phyloP scores from a whole-genome alignment of 2,888 invertebrate genomes.

The Ectropis crepuscularia region DNA sequence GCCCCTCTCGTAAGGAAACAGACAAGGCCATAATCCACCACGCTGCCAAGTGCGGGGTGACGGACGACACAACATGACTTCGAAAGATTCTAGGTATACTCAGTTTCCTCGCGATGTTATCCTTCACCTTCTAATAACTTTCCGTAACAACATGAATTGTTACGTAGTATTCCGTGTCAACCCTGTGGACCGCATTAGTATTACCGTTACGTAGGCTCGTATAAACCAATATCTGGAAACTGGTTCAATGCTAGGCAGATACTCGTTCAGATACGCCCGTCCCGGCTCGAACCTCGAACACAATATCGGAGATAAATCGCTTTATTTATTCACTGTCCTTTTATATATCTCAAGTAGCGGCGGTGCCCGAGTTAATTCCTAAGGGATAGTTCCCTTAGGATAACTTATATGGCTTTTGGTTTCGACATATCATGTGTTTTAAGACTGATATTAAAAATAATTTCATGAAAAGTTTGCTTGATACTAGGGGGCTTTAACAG shows the following conservation, averaged over 20 bases:
- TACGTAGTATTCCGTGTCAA: constrained; percentile 27
- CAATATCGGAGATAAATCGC: constrained; percentile 32
- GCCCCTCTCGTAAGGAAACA: no score
- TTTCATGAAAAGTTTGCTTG: no score
- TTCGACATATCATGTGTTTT: no score
- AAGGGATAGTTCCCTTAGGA: not conserved
- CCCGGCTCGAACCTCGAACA: constrained; percentile 39
- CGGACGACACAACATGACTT: no score
- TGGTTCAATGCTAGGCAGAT: constrained; percentile 67
- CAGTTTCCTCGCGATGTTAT: no score
- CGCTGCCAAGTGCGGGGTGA: no score
- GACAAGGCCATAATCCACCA: no score
- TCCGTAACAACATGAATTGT: not conserved
- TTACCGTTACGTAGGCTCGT: constrained; percentile 59
- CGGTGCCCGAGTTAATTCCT: constrained; percentile 19
- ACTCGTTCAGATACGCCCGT: constrained; percentile 59
- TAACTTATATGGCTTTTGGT: no score
- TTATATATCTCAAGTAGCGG: constrained; percentile 15
- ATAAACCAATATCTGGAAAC: constrained; percentile 59
- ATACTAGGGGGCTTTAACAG: no score
- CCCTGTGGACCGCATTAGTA: constrained; percentile 38
- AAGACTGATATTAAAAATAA: no score
- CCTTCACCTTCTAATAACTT: no score
- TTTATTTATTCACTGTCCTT: constrained; percentile 33
- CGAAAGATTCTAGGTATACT: no score